Base-by-base conservation (phyloP, 1,140 invertebrate genomes). In the Muscidifurax raptorellus region DNA sequence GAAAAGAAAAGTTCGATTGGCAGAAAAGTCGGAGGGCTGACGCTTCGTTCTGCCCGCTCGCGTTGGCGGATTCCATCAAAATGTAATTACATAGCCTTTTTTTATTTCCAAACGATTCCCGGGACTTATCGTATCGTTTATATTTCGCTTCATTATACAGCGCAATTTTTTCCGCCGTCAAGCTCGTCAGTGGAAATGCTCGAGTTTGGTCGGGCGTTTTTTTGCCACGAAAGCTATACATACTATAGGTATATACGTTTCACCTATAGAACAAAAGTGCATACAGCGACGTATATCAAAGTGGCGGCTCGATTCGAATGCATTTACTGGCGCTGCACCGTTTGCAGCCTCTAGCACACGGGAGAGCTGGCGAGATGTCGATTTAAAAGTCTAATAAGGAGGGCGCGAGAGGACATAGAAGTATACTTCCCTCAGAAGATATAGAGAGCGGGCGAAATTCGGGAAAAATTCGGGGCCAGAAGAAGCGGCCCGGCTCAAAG, bases 321-420 rank as follows among this genome's bases (percentile, higher is more conserved):
- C 66, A 15, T 52, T 52, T 18, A 52, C 52, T 18, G 52, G 18
- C 52, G 15, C n/a, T n/a, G 13, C 52, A 5, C 3, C 22, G n/a
- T 47, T 13, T 9, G 44, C 44, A 47, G 13, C 2, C 44, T 13
- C 13, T 0, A 15, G 52, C 52, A 44, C 40, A 10, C 5, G 22
- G 1, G 18, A 10, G 67, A 25, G 74, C 72, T 7, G 59, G 28
- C 83, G 74, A 22, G 82, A 85, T 81, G 86, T 86, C 85, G 82
- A 90, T 89, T 88, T 90, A 88, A 90, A 90, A 90, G 88, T 90
- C 89, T 88, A 88, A 90, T 88, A 86, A 80, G 79, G 30, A 72
- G 72, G 72, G 80, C 32, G 2, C 79, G 30, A 52, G 1, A 52
- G 47, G 47, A 4, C 47, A 52, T 40, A 10, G 7, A 9, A 0